Evolutionary conservation across 2,113 vertebrate species (phyloP), one percentile per base, ranked within the genome.

Genomic region (Sminthopsis crassicaudata): DNA sequence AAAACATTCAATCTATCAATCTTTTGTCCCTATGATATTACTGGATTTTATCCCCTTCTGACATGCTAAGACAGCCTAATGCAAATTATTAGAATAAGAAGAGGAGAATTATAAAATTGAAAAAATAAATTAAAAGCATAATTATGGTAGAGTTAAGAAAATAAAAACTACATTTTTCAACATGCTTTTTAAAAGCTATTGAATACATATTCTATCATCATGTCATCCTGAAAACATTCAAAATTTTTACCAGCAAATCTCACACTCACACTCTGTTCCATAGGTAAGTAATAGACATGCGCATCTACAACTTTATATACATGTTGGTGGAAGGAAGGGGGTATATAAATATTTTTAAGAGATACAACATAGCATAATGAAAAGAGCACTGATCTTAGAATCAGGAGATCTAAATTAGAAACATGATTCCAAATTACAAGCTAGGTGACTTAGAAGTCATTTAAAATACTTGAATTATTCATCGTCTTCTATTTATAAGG

Each of bases 31-130:
- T 96, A 50, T 10, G 92, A 57, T 93, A 90, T 53, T 91, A 55
- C 30, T 89, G 91, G 52, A 48, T 96, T 94, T 91, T 60, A 95
- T 42, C 95, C 53, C 24, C 48, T 50, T 84, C 93, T 93, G 93
- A 89, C 12, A 84, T 92, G 50, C 76, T 92, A 94, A 96, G 46
- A 30, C n/a, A 23, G 92, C 24, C 84, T 95, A 91, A 95, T 93
- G 51, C 19, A 84, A 84, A 42, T 42, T 42, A 84, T n/a, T 42
- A 84, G n/a, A 67, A 67, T 1, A 3, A 67, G 30, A 84, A 42
- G 16, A 67, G 30, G 57, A 42, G 6, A 84, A 84, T 84, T 42
- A 42, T 42, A 84, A 84, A 84, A 84, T 19, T 84, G 2, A 42
- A 84, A 84, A 84, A 42, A 42, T 76, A 84, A 84, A 23, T 42